These are phyloP conservation scores for Tinea semifulvella DNA, from an alignment of 2,888 invertebrate species.

Conservation along the genomic window DNA sequence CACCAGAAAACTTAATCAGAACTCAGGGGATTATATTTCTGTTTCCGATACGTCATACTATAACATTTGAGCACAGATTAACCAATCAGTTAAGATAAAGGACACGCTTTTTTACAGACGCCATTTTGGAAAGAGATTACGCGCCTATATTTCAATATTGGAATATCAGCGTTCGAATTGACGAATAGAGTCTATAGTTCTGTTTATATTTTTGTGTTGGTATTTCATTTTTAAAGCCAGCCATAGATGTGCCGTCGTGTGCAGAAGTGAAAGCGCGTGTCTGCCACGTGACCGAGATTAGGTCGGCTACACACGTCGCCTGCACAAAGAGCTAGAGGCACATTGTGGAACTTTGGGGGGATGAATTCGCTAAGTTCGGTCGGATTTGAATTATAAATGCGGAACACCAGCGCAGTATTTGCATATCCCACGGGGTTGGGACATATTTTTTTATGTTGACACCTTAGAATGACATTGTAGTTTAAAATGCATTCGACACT, in stretches of 20 bases:
- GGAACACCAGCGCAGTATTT: slow-evolving; percentile 51
- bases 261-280: slow-evolving; percentile 50
- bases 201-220: neutral
- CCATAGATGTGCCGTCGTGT: slow-evolving; percentile 46
- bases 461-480: neutral
- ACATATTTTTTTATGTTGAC: slow-evolving; percentile 11
- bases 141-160: slow-evolving; percentile 31
- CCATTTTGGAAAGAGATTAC: slow-evolving; percentile 27
- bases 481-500: neutral
- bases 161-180: neutral
- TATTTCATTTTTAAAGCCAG: slow-evolving; percentile 29
- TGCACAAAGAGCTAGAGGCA: slow-evolving; percentile 48
- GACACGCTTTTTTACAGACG: slow-evolving; percentile 53
- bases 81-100: slow-evolving; percentile 67
- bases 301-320: slow-evolving; percentile 53
- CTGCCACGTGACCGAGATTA: slow-evolving; percentile 60
- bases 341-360: slow-evolving; percentile 36
- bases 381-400: slow-evolving; percentile 61
- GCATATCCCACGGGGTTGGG: slow-evolving; percentile 55
- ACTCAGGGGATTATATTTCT: slow-evolving; percentile 54
- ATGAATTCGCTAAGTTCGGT: slow-evolving; percentile 58
- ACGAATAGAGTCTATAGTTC: neutral
- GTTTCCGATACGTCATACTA: slow-evolving; percentile 63
- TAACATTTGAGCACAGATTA: slow-evolving; percentile 64
- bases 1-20: slow-evolving; percentile 58